phyloP scores from a whole-genome alignment of 1,140 invertebrate genomes.

The Bombus ignitus region DNA sequence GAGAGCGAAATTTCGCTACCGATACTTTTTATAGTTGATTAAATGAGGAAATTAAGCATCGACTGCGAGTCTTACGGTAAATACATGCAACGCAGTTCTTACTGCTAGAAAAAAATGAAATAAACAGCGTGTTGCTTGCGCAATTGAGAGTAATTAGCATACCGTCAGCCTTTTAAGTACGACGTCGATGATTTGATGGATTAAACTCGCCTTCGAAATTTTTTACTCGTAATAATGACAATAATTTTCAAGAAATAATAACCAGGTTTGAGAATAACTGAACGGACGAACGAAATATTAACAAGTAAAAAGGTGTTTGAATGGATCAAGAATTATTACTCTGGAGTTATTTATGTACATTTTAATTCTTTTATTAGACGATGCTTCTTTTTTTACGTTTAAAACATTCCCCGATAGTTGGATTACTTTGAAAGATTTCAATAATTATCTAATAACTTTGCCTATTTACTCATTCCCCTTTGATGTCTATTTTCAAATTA shows the following conservation, averaged over 20 bases:
- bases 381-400: too few species aligned
- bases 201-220: neutral
- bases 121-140: neutral
- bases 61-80: neutral
- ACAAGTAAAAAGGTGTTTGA: too few species aligned
- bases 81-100: neutral
- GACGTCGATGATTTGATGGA: neutral
- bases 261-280: neutral
- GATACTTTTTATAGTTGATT: slow-evolving; percentile 2
- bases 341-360: too few species aligned
- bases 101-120: neutral
- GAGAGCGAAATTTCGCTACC: neutral
- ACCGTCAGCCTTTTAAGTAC: neutral
- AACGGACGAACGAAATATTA: too few species aligned
- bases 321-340: too few species aligned
- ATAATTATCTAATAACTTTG: too few species aligned
- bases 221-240: too few species aligned
- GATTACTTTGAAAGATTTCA: too few species aligned
- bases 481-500: too few species aligned
- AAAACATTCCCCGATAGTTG: too few species aligned
- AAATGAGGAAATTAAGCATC: neutral
- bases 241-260: neutral
- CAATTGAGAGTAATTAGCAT: neutral
- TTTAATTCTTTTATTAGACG: too few species aligned
- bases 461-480: too few species aligned